Evolutionary conservation across 1,140 invertebrate species (phyloP).

Genomic region (Periplaneta americana): DNA sequence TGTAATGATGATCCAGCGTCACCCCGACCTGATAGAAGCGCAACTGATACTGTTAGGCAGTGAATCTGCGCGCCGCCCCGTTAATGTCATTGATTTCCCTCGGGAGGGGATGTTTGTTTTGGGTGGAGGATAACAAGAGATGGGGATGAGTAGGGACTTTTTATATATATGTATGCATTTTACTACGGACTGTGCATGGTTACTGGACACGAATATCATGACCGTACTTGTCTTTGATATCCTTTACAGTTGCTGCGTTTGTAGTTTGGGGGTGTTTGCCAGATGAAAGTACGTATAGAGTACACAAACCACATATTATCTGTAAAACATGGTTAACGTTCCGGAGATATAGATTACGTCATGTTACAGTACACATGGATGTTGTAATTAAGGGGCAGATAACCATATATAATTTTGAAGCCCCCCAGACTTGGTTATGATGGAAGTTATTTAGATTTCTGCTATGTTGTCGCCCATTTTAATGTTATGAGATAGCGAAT

Average conservation of each 20-base stretch:
- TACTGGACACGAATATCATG: not conserved
- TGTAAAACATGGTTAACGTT: not conserved
- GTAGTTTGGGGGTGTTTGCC: too few species aligned
- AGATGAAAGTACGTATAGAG: not conserved
- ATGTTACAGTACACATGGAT: not conserved
- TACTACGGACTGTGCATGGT: not conserved
- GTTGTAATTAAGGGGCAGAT: not conserved
- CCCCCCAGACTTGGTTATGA: too few species aligned
- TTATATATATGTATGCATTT: too few species aligned
- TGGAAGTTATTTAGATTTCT: too few species aligned
- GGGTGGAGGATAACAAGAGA: not conserved
- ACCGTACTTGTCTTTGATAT: not conserved
- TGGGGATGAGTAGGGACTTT: not conserved
- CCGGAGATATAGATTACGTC: not conserved
- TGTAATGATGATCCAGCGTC: not conserved
- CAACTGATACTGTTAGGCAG: not conserved
- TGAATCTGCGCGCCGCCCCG: not conserved
- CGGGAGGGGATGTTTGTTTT: not conserved
- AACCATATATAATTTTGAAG: too few species aligned
- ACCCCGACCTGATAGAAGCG: not conserved
- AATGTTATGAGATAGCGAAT: too few species aligned
- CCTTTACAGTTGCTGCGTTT: not conserved
- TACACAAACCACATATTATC: not conserved
- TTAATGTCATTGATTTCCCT: not conserved
- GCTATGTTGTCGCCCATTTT: too few species aligned